Evolutionary conservation across 2,888 invertebrate genomes (phyloP).

Genomic region (Pemphredon lugubris): DNA sequence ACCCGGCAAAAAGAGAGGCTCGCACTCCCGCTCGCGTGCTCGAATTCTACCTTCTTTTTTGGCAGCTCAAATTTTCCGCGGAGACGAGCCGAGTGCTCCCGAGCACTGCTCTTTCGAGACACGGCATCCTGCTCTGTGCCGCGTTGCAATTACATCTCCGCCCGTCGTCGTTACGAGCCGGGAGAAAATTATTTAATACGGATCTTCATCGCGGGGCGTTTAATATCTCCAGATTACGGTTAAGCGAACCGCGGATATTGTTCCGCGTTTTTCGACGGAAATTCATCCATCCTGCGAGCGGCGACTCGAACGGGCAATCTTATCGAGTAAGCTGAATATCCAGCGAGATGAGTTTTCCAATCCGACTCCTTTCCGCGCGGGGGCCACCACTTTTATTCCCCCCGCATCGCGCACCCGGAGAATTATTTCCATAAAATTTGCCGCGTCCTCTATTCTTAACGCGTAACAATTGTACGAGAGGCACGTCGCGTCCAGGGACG

Average conservation of each 20-base stretch:
- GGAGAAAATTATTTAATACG: background rate
- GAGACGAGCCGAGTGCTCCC: conserved; percentile 10
- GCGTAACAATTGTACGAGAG: conserved; percentile 7
- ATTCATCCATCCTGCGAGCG: background rate
- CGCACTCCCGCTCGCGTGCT: background rate
- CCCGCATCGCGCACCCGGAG: background rate
- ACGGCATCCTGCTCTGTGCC: no score
- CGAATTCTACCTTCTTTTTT: conserved; percentile 42
- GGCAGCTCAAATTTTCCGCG: conserved; percentile 45
- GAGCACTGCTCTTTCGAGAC: background rate
- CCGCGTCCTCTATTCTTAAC: conserved; percentile 10
- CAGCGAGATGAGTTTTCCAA: conserved; percentile 19
- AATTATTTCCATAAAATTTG: conserved; percentile 40
- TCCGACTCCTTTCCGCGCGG: conserved; percentile 14
- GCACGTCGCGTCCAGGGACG: background rate
- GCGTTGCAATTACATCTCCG: conserved; percentile 30
- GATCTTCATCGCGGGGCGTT: no score
- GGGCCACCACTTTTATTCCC: background rate
- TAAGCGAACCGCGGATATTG: no score
- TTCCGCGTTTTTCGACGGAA: background rate
- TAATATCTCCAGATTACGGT: no score
- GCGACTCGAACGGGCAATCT: background rate
- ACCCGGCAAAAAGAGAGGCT: conserved; percentile 41
- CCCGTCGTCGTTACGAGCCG: background rate
- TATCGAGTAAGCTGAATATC: conserved; percentile 9